Conservation (phyloP, 2,113 vertebrate genomes). For the Pterocles orientalis region DNA sequence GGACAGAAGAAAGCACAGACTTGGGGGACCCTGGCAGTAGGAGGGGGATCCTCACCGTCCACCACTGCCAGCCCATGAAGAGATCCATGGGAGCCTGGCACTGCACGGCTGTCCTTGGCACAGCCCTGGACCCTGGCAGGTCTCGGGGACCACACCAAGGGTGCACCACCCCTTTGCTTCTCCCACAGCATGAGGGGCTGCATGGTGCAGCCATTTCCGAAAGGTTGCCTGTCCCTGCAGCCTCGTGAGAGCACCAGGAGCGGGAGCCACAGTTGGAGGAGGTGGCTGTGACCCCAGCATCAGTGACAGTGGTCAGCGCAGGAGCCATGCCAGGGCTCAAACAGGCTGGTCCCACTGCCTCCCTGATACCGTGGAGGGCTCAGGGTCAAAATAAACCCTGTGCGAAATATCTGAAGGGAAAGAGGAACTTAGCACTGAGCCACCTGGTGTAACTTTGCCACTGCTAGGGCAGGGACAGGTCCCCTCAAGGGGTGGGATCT, state of each 20-base stretch:
- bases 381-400: not conserved
- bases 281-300: not conserved
- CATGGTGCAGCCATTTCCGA: fast-evolving
- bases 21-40: not conserved
- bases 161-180: not conserved
- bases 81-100: not conserved
- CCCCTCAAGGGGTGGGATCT: too few species aligned
- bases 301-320: not conserved
- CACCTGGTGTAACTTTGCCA: not conserved
- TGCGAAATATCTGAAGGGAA: not conserved
- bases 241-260: not conserved
- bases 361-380: fast-evolving
- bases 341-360: not conserved
- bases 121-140: not conserved
- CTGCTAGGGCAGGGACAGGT: not conserved
- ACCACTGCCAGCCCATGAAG: too few species aligned
- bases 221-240: not conserved
- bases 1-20: not conserved
- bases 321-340: not conserved
- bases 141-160: fast-evolving
- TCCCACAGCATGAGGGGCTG: fast-evolving
- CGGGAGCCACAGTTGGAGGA: fast-evolving
- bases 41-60: not conserved
- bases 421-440: not conserved
- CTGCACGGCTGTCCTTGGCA: fast-evolving